Base-by-base conservation (phyloP, 2,888 invertebrate species). In the Odontothrips loti region DNA sequence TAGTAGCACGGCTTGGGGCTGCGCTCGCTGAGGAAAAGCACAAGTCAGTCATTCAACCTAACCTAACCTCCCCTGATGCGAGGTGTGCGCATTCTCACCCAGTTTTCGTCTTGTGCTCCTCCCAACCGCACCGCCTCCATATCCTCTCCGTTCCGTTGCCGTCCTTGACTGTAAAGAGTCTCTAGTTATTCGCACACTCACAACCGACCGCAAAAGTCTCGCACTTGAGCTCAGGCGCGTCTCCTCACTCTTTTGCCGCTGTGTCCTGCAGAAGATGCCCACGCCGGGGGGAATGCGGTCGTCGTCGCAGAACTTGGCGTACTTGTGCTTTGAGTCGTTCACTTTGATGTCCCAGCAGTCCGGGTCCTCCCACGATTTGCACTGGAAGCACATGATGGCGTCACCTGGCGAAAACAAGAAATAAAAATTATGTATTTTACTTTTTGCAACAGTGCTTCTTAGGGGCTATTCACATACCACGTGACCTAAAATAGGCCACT, bases 271-370 rank as follows among this genome's bases (percentile, higher is more conserved):
- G 84, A 87, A 86, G 2, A 85, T 86, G 3, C 86, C 86, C 11
- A 82, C 82, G 27, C 81, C 80, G 23, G 63, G 80, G 81, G 79
- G 79, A 10, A 75, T 75, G 47, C 79, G 80, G 6, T 68, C 23
- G 58, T 23, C 15, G 58, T 80, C 80, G 82, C 63, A 84, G 83
- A 85, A 88, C 68, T 27, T 75, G 27, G 68, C 68, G 68, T 75
- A 75, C 68, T 9, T 23, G 68, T 27, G 1, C 23, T 75, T 75
- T 85, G 88, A 87, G 82, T 84, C 85, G 85, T 88, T 87, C 84
- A 87, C 85, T 83, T 88, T 88, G 84, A 87, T 87, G 82, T 88
- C 88, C 17, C 85, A 87, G 84, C 89, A 89, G 79, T 87, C 86
- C 75, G 85, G 85, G 83, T 88, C 87, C 82, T 87, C 86, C 82